These are phyloP conservation scores for Tribolium freemani DNA, from an alignment of 2,888 invertebrate genomes.

Conservation along the genomic window DNA sequence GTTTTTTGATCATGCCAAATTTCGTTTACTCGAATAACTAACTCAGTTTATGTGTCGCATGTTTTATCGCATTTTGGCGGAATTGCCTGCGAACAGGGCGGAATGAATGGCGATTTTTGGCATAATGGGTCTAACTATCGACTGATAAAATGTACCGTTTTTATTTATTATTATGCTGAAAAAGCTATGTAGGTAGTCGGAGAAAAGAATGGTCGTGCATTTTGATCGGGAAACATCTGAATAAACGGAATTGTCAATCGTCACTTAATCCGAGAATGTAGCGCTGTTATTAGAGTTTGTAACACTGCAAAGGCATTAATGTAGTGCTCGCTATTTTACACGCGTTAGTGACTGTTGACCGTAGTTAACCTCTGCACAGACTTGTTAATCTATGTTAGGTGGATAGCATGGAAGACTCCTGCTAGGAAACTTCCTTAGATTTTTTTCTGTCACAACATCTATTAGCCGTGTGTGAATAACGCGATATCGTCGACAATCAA, in stretches of 20 bases:
- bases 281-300: constrained; percentile 8
- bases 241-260: constrained; percentile 13
- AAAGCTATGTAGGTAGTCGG: no score
- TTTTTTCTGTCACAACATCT: constrained; percentile 28
- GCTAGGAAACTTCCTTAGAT: constrained; percentile 43
- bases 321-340: constrained; percentile 48
- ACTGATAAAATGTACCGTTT: no score
- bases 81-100: no score
- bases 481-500: constrained; percentile 1
- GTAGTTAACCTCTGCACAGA: constrained; percentile 55
- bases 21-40: constrained; percentile 16
- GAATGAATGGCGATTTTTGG: constrained; percentile 18
- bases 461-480: constrained; percentile 8
- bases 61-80: constrained; percentile 22
- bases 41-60: constrained; percentile 7
- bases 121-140: not conserved
- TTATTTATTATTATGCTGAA: no score
- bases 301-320: constrained; percentile 28
- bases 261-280: constrained; percentile 18
- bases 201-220: no score
- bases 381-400: constrained; percentile 50
- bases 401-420: constrained; percentile 48
- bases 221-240: no score
- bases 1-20: constrained; percentile 26
- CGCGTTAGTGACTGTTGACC: constrained; percentile 55